These are phyloP conservation scores for Panagrolaimus sp. DNA, from an alignment of 1,140 invertebrate genomes.

Conservation along the genomic window DNA sequence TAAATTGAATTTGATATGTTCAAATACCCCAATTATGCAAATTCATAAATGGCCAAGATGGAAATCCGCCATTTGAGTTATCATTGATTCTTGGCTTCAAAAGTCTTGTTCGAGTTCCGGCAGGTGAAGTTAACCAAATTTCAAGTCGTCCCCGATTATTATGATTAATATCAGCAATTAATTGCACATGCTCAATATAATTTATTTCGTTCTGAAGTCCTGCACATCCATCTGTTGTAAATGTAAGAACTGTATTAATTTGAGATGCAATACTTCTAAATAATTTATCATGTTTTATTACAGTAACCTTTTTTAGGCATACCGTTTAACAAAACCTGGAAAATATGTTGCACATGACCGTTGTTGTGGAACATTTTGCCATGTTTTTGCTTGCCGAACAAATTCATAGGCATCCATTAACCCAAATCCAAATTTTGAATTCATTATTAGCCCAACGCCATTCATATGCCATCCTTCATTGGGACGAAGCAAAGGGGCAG, in stretches of 20 bases:
- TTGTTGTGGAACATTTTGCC: slow-evolving; percentile 59
- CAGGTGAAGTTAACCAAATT: slow-evolving; percentile 58
- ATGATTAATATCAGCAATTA: slow-evolving; percentile 69
- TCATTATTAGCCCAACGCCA: slow-evolving; percentile 32
- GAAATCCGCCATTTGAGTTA: slow-evolving; percentile 69
- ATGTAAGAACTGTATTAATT: not conserved
- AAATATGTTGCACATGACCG: slow-evolving; percentile 27
- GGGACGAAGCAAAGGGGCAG: slow-evolving; percentile 9
- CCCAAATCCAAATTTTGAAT: slow-evolving; percentile 64
- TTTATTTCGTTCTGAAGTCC: slow-evolving; percentile 62
- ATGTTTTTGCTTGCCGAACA: slow-evolving; percentile 59
- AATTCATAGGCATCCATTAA: slow-evolving; percentile 62
- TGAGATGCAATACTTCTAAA: not conserved
- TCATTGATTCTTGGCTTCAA: slow-evolving; percentile 71
- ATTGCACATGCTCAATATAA: slow-evolving; percentile 76
- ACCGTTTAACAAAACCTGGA: slow-evolving; percentile 12
- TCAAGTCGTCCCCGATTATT: slow-evolving; percentile 69
- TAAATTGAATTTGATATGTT: no score
- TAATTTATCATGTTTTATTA: no score
- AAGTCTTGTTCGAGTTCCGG: slow-evolving; percentile 69
- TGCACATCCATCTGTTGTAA: slow-evolving; percentile 40
- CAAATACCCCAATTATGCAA: slow-evolving; percentile 75
- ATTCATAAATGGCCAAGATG: slow-evolving; percentile 77
- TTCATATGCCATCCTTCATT: slow-evolving; percentile 28
- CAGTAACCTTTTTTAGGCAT: not conserved